Evolutionary conservation across 2,113 vertebrate species (phyloP).

Genomic region (Lycaon pictus): DNA sequence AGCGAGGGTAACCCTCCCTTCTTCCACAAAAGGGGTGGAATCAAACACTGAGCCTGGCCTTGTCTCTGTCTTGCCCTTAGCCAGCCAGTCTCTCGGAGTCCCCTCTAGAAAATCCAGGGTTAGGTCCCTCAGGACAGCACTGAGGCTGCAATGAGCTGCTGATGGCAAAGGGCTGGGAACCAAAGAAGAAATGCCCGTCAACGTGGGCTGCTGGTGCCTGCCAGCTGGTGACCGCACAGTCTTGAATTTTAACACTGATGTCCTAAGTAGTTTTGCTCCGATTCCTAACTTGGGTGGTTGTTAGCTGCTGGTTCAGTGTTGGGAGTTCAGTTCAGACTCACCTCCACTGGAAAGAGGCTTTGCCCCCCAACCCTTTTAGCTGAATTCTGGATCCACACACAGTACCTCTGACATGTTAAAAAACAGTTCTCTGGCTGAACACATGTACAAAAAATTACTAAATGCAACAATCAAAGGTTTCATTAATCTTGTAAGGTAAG

Average conservation of each 20-base stretch:
- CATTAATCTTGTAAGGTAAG: neutral
- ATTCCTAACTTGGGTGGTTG: neutral
- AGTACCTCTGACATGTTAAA: neutral
- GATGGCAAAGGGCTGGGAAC: neutral
- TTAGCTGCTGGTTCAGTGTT: neutral
- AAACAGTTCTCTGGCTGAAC: neutral
- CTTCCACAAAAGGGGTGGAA: neutral
- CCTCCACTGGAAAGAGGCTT: neutral
- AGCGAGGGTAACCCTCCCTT: neutral
- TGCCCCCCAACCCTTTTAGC: neutral
- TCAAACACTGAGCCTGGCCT: neutral
- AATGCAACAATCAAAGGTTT: neutral
- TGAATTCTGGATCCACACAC: neutral
- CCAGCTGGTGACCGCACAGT: neutral
- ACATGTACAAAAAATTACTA: neutral
- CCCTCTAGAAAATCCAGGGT: neutral
- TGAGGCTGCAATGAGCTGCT: neutral
- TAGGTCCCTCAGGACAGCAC: neutral
- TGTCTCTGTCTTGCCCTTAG: neutral
- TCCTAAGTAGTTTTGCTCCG: neutral
- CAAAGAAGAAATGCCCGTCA: too few species aligned
- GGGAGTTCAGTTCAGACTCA: neutral
- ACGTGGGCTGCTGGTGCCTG: too few species aligned
- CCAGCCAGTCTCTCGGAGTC: neutral
- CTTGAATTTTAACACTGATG: too few species aligned